Percentiles rank a stretch among this genome's conserved stretches.
phyloP scores from a whole-genome alignment of 92 coral and sea anemone genomes.

The Zoanthus sociatus region DNA sequence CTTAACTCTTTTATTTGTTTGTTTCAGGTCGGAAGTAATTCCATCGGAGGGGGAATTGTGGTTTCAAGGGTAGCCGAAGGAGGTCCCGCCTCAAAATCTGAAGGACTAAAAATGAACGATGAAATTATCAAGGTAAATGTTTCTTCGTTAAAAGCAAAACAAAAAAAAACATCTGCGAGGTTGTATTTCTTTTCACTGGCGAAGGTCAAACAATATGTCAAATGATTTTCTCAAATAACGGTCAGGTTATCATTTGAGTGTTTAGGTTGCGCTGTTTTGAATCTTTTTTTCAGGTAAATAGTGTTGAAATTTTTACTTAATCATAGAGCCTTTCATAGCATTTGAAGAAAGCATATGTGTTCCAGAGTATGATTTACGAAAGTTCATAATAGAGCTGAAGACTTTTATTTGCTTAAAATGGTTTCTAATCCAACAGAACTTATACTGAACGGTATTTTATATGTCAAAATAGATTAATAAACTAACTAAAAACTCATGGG shows the following conservation, averaged over 20 bases:
- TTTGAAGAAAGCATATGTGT: not conserved
- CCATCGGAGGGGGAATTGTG: conserved; percentile 89
- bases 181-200: conserved; percentile 24
- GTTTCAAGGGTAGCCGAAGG: conserved; percentile 97
- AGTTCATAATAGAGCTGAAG: conserved; percentile 12
- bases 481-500: conserved; percentile 82
- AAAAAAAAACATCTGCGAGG: conserved; percentile 20
- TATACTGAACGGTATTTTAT: conserved; percentile 71
- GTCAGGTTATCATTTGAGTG: conserved; percentile 17
- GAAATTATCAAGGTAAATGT: conserved; percentile 83
- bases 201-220: conserved; percentile 32
- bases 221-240: conserved; percentile 13
- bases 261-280: conserved; percentile 13
- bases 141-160: conserved; percentile 14
- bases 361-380: not conserved
- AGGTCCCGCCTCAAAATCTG: conserved; percentile 95
- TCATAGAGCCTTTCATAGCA: not conserved
- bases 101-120: conserved; percentile 86
- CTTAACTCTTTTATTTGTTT: conserved; percentile 18
- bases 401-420: conserved; percentile 68
- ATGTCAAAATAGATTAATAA: conserved; percentile 88
- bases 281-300: conserved; percentile 18
- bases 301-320: conserved; percentile 6
- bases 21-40: conserved; percentile 87
- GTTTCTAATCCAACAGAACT: conserved; percentile 77